Base-by-base conservation (phyloP, 2,113 vertebrate genomes). In the Plecturocebus donacophilus region DNA sequence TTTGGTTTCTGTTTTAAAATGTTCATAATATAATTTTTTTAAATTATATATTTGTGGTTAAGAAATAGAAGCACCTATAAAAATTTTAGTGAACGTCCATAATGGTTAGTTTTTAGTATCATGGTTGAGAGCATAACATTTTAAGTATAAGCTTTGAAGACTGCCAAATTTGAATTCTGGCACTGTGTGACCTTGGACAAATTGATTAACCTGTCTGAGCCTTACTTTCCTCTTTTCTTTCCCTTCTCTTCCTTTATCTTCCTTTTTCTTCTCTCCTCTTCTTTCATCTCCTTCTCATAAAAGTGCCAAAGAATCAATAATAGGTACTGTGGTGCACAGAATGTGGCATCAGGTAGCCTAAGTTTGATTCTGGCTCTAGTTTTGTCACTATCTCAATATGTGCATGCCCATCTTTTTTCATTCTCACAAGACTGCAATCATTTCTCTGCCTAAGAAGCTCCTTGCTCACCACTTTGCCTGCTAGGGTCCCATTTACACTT, bases 91-190 rank as follows among this genome's bases (percentile, higher is more conserved):
- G 35, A 90, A 40, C 73, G 86, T 20, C 32, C 32, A 16, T 2
- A 54, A n/a, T 27, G 25, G 70, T 49, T 71, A 38, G 64, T 16
- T 30, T 47, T 96, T 75, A 47, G 4, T 19, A 16, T 32, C 56
- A 32, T 30, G 27, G 21, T 66, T 56, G 9, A 82, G 45, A 87
- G 17, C 27, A 76, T 38, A 91, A 13, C 14, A 20, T 56, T 49
- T 56, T 64, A 49, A 9, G 16, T 58, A 30, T 40, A 30, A 47
- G 17, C 66, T 86, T 90, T 76, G 30, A 40, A 40, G 20, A 81
- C 20, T 82, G 58, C 42, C 20, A 79, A 64, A 52, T 96, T 75
- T 91, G n/a, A 89, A 81, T 91, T 89, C 42, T 90, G 80, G 11
- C 23, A 94, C 52, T 94, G 14, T 58, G 21, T 64, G 42, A 56